Evolutionary conservation across 2,113 vertebrate species (phyloP), one percentile per base, ranked within the genome.

Genomic region (Gadus chalcogrammus): DNA sequence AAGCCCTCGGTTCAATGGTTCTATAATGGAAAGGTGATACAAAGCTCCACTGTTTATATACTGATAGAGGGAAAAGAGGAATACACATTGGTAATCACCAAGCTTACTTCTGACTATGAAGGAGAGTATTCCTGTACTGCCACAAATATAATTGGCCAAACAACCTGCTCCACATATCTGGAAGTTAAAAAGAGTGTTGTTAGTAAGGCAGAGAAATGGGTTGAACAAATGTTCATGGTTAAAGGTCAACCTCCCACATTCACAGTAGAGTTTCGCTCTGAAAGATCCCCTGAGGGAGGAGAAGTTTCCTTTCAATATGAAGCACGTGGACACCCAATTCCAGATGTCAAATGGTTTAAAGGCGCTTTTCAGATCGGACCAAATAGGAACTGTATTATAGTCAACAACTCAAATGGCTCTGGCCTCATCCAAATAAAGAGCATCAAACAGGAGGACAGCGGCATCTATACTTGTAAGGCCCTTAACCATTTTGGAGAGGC

Each of bases 1-100:
- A 90, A 89, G 56, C 95, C 96, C 38, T 92, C 91, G 38, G 91
- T 96, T 75, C 91, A 95, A 15, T 98, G 96, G 95, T 93, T 95
- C 83, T 94, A 94, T 76, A 94, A 95, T 20, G 89, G 91, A 2
- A 71, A 52, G 11, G 69, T 84, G 15, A 80, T 99, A 77, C 89
- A 68, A 0, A 80, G 92, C 67, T 94, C 93, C 13, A 71, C 76
- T 8, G 80, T 92, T 16, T 93, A 92, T 78, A 93, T 85, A 52
- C 85, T 96, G 82, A 83, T 94, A 22, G 94, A 95, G 77, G 93
- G 94, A 27, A 92, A 84, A 76, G 90, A 92, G 55, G 92, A 94
- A 70, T 91, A 94, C 75, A 94, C 91, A 28, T 85, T 97, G 76
- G 93, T 96, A 17, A 94, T 98, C 58, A 89, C 89, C 0, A 71